Percentiles rank a stretch among this genome's conserved stretches.
Conservation (phyloP, 2,113 vertebrate species). For the Verasper variegatus region DNA sequence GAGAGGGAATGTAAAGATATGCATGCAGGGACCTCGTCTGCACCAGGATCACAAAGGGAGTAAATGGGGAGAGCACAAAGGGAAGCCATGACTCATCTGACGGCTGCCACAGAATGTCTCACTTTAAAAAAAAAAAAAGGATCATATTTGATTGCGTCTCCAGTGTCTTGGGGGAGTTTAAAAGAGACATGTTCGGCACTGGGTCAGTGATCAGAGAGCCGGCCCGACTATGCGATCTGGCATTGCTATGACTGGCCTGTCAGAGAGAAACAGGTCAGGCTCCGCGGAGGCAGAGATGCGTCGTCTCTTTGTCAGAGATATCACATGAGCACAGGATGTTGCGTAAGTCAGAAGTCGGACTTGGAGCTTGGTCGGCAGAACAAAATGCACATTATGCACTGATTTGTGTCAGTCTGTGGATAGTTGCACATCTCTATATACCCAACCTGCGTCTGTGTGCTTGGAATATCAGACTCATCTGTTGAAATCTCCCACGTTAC, state of each 20-base stretch:
- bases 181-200: conserved; percentile 36
- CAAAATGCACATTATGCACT: neutral
- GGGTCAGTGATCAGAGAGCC: conserved; percentile 64
- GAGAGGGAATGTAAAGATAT: conserved; percentile 29
- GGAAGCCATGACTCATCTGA: conserved; percentile 59
- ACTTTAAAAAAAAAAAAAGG: conserved; percentile 14
- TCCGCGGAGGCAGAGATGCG: conserved; percentile 8
- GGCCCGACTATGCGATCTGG: conserved; percentile 30
- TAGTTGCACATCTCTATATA: neutral
- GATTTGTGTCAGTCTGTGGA: neutral
- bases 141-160: conserved; percentile 57
- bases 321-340: neutral
- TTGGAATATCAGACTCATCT: neutral
- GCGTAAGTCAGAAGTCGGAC: conserved; percentile 3
- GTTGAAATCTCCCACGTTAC: neutral
- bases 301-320: conserved; percentile 8
- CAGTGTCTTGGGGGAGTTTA: conserved; percentile 25
- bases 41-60: conserved; percentile 45
- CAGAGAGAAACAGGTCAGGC: conserved; percentile 27
- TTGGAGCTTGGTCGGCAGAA: neutral
- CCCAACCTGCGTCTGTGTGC: neutral
- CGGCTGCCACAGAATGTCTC: conserved; percentile 38
- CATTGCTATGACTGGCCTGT: conserved; percentile 24
- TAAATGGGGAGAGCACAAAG: conserved; percentile 44
- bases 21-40: conserved; percentile 35